A percentile compares a stretch with the other conserved stretches of the same genome.
These are phyloP conservation scores for Anticlea derivata DNA, from an alignment of 2,888 invertebrate species.

Conservation along the genomic window DNA sequence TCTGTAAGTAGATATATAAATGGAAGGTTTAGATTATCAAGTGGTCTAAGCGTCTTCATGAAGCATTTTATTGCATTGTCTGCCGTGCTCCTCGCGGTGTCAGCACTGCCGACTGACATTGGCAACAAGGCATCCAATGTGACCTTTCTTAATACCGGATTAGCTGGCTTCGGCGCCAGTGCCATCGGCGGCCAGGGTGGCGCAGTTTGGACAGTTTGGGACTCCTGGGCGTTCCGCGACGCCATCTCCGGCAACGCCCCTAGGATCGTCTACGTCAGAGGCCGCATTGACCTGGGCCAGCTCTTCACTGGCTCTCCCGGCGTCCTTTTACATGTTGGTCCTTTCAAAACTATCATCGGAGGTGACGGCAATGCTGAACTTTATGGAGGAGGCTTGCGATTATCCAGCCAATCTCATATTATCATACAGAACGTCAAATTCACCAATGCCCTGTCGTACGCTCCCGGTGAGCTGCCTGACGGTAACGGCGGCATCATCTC, in stretches of 20 bases:
- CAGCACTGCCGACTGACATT: slow-evolving; percentile 15
- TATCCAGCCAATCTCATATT: neutral
- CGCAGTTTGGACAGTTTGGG: slow-evolving; percentile 28
- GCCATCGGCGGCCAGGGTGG: slow-evolving; percentile 24
- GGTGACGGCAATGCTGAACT: slow-evolving; percentile 22
- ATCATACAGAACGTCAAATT: slow-evolving; percentile 26
- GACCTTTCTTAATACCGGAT: too few relatives aligned
- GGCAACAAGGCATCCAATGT: neutral
- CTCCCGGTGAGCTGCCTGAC: slow-evolving; percentile 23
- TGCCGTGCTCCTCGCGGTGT: neutral
- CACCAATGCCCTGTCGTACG: slow-evolving; percentile 27
- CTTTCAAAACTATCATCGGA: slow-evolving; percentile 21
- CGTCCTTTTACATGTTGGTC: slow-evolving; percentile 13
- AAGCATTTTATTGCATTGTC: slow-evolving; percentile 12
- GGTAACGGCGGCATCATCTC: slow-evolving; percentile 28
- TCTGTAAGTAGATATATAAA: too few relatives aligned
- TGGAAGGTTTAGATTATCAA: neutral
- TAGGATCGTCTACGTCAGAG: slow-evolving; percentile 24
- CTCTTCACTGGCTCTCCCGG: slow-evolving; percentile 25
- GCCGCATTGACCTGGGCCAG: slow-evolving; percentile 24
- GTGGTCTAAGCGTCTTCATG: slow-evolving; percentile 5
- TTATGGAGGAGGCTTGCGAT: slow-evolving; percentile 18
- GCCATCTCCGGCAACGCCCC: slow-evolving; percentile 2
- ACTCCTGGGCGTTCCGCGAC: slow-evolving; percentile 22
- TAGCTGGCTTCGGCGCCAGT: slow-evolving; percentile 6